Base-by-base conservation (phyloP, 2,888 invertebrate genomes). In the Temnothorax unifasciatus region DNA sequence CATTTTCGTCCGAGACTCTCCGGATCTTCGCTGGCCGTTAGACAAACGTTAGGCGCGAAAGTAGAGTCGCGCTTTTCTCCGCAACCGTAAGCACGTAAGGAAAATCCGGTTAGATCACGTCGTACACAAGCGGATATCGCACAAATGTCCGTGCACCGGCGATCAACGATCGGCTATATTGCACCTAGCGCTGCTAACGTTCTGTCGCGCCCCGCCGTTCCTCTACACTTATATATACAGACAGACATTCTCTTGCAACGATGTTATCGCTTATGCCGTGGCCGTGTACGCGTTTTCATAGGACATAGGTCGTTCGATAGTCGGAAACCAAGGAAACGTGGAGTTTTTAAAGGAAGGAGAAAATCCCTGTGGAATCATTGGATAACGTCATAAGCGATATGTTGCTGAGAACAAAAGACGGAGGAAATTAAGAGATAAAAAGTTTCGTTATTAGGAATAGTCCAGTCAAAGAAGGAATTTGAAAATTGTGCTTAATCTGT, bases 151-250 rank as follows among this genome's bases (percentile, higher is more conserved):
- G 59, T 50, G 29, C 75, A 57, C 21, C 11, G 74, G 11, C 52
- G 29, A 15, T 34, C 15, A 3, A 6, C 25, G 57, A 68, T 18
- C 61, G 21, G 18, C 52, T 34, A 52, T 82, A 64, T 63, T 44
- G 63, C 82, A 57, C n/a, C 47, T 25, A 59, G 57, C 71, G 79
- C 47, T 2, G 52, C 52, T 75, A 44, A 69, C 82, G 50, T 52
- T 75, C 76, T 52, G 75, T n/a, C 52, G 41, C 9, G n/a, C 41
- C 29, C 9, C 63, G 21, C n/a, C 47, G 44, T 29, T 61, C 63
- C 63, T 52, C 63, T 8, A n/a, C 52, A 34, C 63, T 82, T 82
- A 61, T 75, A 75, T 63, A 47, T 11, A 73, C 50, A 44, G 15
- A 38, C 11, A 61, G n/a, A 50, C 21, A 61, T 63, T 29, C 63